Conservation (phyloP, 2,113 vertebrate species). For the Anas platyrhynchos region DNA sequence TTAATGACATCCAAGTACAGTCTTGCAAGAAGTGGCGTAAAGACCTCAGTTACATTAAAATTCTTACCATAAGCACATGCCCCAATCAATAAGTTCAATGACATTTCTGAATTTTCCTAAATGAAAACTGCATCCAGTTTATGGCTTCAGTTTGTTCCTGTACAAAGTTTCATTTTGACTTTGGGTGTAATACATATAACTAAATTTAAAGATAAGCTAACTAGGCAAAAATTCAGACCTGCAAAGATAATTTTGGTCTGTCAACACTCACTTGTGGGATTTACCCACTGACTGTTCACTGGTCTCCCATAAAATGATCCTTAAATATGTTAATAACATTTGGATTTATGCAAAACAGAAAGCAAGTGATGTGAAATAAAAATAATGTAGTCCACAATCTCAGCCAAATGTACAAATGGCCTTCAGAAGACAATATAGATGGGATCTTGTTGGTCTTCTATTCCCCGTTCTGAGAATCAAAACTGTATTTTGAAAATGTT, state of each 20-base stretch:
- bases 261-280: not conserved
- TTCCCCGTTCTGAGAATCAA: not conserved
- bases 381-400: not conserved
- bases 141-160: not conserved
- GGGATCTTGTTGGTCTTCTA: not conserved
- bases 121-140: not conserved
- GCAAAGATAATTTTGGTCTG: not conserved
- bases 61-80: not conserved
- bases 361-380: not conserved
- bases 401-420: not conserved
- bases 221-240: not conserved
- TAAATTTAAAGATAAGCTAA: not conserved
- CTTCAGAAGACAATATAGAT: not conserved
- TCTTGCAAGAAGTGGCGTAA: not conserved
- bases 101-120: not conserved
- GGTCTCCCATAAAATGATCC: not conserved
- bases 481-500: not conserved
- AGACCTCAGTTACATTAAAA: not conserved
- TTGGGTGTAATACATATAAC: not conserved
- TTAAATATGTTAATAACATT: not conserved
- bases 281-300: not conserved
- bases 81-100: not conserved
- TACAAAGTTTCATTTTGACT: slow-evolving; percentile 13
- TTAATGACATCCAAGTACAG: not conserved
- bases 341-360: not conserved